phyloP scores from a whole-genome alignment of 1,140 invertebrate genomes.

The Spodoptera frugiperda region DNA sequence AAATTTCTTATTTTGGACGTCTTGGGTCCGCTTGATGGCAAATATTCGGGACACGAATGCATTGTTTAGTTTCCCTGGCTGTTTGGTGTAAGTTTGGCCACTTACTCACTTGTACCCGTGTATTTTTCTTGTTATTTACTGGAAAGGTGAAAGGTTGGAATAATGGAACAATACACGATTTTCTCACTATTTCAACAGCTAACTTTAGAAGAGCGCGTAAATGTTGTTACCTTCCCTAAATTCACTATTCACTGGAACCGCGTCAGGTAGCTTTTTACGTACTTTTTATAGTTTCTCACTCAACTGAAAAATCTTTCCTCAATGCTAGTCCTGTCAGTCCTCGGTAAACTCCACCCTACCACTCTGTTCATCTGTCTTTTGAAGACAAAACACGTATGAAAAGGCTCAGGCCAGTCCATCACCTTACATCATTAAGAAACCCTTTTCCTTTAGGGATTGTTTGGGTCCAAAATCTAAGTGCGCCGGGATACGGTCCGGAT shows the following conservation, averaged over 20 bases:
- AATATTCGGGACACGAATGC: slow-evolving; percentile 33
- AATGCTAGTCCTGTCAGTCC: no score
- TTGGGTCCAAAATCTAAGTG: slow-evolving; percentile 40
- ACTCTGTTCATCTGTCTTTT: slow-evolving; percentile 1
- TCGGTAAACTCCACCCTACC: no score
- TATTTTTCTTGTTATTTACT: slow-evolving; percentile 6
- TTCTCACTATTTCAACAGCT: neutral
- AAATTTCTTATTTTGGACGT: slow-evolving; percentile 36
- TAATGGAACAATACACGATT: neutral
- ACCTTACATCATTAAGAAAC: slow-evolving; percentile 36
- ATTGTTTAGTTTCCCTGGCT: slow-evolving; percentile 17
- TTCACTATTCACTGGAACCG: no score
- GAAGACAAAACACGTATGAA: slow-evolving; percentile 23
- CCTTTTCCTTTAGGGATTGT: slow-evolving; percentile 9
- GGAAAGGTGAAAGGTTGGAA: neutral
- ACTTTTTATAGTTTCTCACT: no score
- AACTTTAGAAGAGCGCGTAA: neutral
- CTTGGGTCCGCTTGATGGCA: slow-evolving; percentile 5
- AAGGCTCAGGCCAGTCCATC: slow-evolving; percentile 19
- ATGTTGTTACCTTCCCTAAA: no score
- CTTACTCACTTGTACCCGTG: neutral
- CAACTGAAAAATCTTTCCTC: no score
- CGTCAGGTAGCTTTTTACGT: no score
- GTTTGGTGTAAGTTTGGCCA: slow-evolving; percentile 35
- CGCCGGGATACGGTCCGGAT: slow-evolving; percentile 16